Evolutionary conservation across 2,113 vertebrate species (phyloP), one percentile per base, ranked within the genome.

Genomic region (Tautogolabrus adspersus): DNA sequence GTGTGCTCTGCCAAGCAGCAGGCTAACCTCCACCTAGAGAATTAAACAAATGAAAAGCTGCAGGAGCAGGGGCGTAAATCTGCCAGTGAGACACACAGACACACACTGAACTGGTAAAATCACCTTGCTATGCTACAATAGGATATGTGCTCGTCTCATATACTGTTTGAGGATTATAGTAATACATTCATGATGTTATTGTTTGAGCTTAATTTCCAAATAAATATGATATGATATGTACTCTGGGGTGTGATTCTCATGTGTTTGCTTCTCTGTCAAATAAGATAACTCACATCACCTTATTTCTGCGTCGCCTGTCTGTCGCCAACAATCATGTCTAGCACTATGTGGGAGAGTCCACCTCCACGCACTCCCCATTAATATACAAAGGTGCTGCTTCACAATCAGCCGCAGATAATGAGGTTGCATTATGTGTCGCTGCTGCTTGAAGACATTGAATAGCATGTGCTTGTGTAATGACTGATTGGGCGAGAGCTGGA

Each of bases 1-100:
- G 44, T 72, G 73, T 77, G 81, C 40, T 89, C 81, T 83, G 88
- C 81, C 88, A 90, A 84, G 83, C 87, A 52, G 63, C 75, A 69
- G 67, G 54, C 59, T 64, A 76, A 88, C 84, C 81, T 87, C 85
- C 73, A 88, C 84, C 82, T 30, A 72, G 84, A 88, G 89, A 93
- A 90, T 92, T 91, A 91, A 83, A 92, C 85, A 91, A 91, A 92
- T 92, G 91, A 89, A 92, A 93, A 89, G 68, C 84, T 80, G 68
- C 73, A 66, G 66, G 70, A 90, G 63, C 65, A 47, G 60, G 62
- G 55, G 65, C 83, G 83, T 93, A 93, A 93, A 94, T 93, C 92
- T 93, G 79, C 55, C 78, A 77, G 44, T 5, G 47, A 77, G 77
- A 69, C 71, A 60, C 62, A 72, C 44, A 83, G 77, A 91, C 77